A percentile compares a stretch with the other conserved stretches of the same genome.
phyloP scores from a whole-genome alignment of 2,113 vertebrate genomes.

The Uropsilus gracilis region DNA sequence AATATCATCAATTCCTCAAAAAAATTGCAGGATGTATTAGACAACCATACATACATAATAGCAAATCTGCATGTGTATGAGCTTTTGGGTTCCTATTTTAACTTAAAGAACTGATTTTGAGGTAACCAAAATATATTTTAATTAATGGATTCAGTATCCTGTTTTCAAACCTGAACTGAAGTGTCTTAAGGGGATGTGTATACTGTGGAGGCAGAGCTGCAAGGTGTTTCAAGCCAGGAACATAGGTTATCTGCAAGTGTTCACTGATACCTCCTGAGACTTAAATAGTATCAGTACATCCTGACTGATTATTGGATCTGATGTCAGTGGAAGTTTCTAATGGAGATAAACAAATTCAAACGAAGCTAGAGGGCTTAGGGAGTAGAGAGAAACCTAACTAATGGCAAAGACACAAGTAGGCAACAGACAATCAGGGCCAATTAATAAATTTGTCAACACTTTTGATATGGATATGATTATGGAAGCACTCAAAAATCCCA shows the following conservation, averaged over 20 bases:
- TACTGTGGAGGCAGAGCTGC: background rate
- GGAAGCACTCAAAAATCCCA: background rate
- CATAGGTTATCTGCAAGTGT: background rate
- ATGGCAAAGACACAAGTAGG: background rate
- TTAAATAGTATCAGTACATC: background rate
- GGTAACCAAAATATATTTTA: background rate
- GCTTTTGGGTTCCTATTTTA: background rate
- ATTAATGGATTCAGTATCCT: background rate
- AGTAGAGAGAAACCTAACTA: background rate
- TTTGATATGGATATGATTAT: background rate
- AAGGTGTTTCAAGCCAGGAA: background rate
- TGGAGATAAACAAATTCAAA: background rate
- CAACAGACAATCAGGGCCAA: background rate
- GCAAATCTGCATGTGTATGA: background rate
- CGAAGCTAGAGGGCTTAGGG: background rate
- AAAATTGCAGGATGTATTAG: background rate
- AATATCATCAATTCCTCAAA: constrained; percentile 17
- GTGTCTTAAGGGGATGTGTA: background rate
- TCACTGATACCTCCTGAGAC: background rate
- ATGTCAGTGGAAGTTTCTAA: background rate
- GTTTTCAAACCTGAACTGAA: background rate
- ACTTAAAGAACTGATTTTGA: background rate
- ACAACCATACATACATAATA: background rate
- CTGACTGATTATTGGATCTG: background rate
- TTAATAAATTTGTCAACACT: background rate